phyloP scores from a whole-genome alignment of 2,888 invertebrate genomes.

The Eupithecia subumbrata region DNA sequence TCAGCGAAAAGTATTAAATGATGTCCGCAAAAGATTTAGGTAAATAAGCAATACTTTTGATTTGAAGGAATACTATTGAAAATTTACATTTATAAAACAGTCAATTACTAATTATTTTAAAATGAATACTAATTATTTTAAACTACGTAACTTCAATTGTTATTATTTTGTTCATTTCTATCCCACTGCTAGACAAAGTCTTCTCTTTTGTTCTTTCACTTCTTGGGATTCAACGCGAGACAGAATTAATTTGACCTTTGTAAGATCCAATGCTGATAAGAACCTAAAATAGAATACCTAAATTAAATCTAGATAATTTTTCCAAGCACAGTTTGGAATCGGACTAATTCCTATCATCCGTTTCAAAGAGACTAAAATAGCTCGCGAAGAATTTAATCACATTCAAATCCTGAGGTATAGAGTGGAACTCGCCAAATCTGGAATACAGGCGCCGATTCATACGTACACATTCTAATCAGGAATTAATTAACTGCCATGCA shows the following conservation, averaged over 20 bases:
- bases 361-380: not conserved
- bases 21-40: not conserved
- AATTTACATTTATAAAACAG: too few relatives aligned
- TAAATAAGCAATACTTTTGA: not conserved
- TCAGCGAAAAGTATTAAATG: not conserved
- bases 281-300: not conserved
- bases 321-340: not conserved
- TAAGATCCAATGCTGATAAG: not conserved
- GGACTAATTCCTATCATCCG: not conserved
- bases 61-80: too few relatives aligned
- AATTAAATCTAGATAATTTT: not conserved
- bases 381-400: not conserved
- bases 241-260: not conserved
- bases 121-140: too few relatives aligned
- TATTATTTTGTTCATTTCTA: not conserved
- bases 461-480: constrained; percentile 1
- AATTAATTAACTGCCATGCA: not conserved
- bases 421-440: not conserved
- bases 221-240: not conserved
- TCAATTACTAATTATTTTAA: too few relatives aligned
- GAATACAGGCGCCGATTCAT: not conserved
- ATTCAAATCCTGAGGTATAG: not conserved
- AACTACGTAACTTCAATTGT: too few relatives aligned
- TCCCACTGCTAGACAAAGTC: not conserved
- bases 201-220: not conserved